phyloP scores from a whole-genome alignment of 2,797 vertebrate genomes.

The Brotula barbata region DNA sequence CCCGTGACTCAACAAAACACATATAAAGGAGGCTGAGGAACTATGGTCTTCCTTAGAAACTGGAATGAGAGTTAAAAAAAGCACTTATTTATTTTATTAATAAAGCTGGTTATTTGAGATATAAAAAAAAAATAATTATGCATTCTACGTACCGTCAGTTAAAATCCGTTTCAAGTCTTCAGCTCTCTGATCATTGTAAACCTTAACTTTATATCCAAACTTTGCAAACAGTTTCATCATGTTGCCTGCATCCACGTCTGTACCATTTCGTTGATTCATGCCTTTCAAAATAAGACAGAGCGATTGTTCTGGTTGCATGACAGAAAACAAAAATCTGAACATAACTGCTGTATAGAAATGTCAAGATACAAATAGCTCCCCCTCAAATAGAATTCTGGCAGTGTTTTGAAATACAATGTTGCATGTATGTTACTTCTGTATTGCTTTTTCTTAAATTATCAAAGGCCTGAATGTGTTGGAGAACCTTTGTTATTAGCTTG shows the following conservation, averaged over 20 bases:
- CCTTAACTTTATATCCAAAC: constrained; percentile 77
- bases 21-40: constrained; percentile 73
- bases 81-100: too few species aligned
- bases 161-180: constrained; percentile 70
- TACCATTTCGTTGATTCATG: constrained; percentile 82
- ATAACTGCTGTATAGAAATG: background rate
- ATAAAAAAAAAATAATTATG: background rate
- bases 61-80: constrained; percentile 31
- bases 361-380: too few species aligned
- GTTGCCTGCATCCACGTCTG: constrained; percentile 79
- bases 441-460: too few species aligned
- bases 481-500: too few species aligned
- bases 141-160: constrained; percentile 58
- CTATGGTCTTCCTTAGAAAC: constrained; percentile 78
- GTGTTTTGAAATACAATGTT: too few species aligned
- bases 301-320: background rate
- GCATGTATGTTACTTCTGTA: too few species aligned
- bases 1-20: constrained; percentile 81
- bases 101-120: too few species aligned
- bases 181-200: constrained; percentile 79
- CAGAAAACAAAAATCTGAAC: background rate
- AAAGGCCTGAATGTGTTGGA: too few species aligned
- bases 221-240: constrained; percentile 72
- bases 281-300: constrained; percentile 54
- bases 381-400: too few species aligned